Evolutionary conservation across 2,888 invertebrate species (phyloP), one percentile per base, ranked within the genome.

Genomic region (Pristionchus maxplancki): DNA sequence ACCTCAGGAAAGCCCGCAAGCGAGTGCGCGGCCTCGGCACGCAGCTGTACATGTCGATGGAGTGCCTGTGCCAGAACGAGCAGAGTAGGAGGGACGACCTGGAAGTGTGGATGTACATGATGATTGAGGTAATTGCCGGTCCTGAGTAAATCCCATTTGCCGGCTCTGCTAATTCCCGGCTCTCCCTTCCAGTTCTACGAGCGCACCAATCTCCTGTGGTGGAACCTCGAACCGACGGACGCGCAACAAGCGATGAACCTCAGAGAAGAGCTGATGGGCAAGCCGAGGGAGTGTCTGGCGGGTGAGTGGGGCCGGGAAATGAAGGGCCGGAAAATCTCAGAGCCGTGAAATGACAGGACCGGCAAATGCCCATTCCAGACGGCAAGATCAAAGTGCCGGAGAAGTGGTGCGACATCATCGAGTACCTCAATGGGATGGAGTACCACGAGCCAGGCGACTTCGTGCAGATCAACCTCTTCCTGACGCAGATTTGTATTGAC

Each of bases 31-130:
- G 67, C 31, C 74, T 87, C 34, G 87, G 87, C 9, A 87, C 87
- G 31, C 48, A 71, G 11, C 20, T 48, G 67, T 87, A 40, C 87
- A 74, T 74, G 28, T 53, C 74, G 53, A 48, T 64, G 24, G 58
- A 28, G 3, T 74, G 74, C n/a, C 74, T 71, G 34, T 40, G 40
- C 31, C 31, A 53, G 50, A 44, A 53, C 6, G 87, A 87, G 34
- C 87, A 87, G 78, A 8, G 28, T 9, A n/a, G 87, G 17, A 20
- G 53, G n/a, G 71, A 87, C 58, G 74, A 87, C 50, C 48, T 86
- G 11, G 86, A 86, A 67, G 67, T 71, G 44, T 86, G 86, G 86
- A 28, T 40, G 64, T 86, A 67, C 48, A 86, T 86, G 86, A 44
- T 86, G 48, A 13, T 86, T 20, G 86, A 86, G 44, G 86, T 74